Evolutionary conservation across 2,113 vertebrate species (phyloP).

Genomic region (Perca flavescens): DNA sequence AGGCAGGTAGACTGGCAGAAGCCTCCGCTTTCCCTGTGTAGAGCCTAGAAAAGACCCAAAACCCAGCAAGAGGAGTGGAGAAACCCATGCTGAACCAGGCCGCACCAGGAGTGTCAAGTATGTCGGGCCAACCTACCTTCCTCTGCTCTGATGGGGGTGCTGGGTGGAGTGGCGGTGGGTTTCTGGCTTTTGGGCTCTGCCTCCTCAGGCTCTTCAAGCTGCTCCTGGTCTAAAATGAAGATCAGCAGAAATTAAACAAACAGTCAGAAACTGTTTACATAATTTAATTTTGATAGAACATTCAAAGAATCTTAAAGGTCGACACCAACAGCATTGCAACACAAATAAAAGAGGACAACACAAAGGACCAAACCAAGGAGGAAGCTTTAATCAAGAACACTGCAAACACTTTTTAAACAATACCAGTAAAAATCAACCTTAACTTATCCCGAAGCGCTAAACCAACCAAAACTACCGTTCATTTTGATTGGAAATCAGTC

Average conservation of each 20-base stretch:
- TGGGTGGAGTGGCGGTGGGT: slow-evolving; percentile 89
- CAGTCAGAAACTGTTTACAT: not conserved
- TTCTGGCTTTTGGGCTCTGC: slow-evolving; percentile 84
- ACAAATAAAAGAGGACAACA: slow-evolving; percentile 28
- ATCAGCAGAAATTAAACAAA: not conserved
- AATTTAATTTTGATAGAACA: not conserved
- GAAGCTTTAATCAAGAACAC: slow-evolving; percentile 42
- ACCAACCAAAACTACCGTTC: slow-evolving; percentile 20
- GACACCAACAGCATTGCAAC: slow-evolving; percentile 19
- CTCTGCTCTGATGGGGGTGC: slow-evolving; percentile 89
- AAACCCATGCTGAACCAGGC: slow-evolving; percentile 68
- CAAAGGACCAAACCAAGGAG: slow-evolving; percentile 41
- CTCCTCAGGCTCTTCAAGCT: slow-evolving; percentile 81
- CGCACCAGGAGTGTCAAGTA: not conserved
- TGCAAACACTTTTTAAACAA: slow-evolving; percentile 27
- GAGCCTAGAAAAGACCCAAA: slow-evolving; percentile 33
- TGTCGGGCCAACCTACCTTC: slow-evolving; percentile 88
- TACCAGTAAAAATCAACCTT: slow-evolving; percentile 28
- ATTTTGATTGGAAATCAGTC: slow-evolving; percentile 42
- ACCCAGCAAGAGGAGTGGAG: slow-evolving; percentile 27
- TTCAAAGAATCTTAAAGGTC: not conserved
- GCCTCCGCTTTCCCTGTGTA: slow-evolving; percentile 43
- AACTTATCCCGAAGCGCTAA: slow-evolving; percentile 30
- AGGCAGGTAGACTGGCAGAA: slow-evolving; percentile 54
- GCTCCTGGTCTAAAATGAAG: slow-evolving; percentile 71